Evolutionary conservation across 2,113 vertebrate genomes (phyloP).

Genomic region (Alligator sinensis): DNA sequence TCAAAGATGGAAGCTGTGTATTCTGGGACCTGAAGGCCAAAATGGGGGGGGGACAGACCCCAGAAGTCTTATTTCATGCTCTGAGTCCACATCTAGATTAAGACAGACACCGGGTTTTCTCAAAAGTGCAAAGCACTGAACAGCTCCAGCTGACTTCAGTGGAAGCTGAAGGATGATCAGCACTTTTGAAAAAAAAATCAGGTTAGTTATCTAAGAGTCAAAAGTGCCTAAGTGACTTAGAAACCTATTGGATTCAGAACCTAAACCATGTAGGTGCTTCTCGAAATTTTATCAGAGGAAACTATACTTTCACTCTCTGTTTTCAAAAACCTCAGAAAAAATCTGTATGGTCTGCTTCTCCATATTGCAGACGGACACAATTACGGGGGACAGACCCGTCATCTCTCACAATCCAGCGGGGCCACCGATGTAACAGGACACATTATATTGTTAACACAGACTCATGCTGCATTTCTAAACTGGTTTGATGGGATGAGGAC

Average conservation of each 20-base stretch:
- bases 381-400: neutral
- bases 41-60: neutral
- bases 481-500: neutral
- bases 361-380: slow-evolving; percentile 27
- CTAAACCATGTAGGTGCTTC: neutral
- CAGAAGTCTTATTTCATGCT: neutral
- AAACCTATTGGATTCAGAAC: neutral
- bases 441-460: neutral
- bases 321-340: neutral
- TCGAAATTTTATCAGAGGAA: accelerated
- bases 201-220: neutral
- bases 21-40: neutral
- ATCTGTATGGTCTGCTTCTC: neutral
- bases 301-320: neutral
- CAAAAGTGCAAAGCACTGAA: neutral
- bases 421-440: neutral
- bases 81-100: neutral
- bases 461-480: accelerated
- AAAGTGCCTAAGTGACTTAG: neutral
- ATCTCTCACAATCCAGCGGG: neutral
- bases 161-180: neutral
- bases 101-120: neutral
- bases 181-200: slow-evolving; percentile 7
- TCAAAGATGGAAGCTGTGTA: neutral
- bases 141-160: neutral